phyloP scores from a whole-genome alignment of 2,797 vertebrate species.

The Synaphobranchus kaupii region DNA sequence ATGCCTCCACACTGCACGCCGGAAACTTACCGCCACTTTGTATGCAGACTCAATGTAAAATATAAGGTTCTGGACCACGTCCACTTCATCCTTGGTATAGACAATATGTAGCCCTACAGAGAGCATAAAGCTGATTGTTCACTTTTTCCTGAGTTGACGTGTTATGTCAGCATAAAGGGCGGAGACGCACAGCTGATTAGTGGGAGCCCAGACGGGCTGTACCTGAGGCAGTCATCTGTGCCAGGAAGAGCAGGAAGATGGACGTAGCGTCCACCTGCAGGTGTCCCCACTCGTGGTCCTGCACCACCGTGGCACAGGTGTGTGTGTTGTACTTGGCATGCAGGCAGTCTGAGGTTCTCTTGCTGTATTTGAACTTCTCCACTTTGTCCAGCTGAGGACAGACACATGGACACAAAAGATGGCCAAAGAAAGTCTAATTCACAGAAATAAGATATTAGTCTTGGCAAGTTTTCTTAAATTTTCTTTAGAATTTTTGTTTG shows the following conservation, averaged over 20 bases:
- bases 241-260: constrained; percentile 88
- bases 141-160: neutral
- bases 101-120: constrained; percentile 87
- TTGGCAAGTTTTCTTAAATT: neutral
- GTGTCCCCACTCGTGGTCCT: constrained; percentile 92
- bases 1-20: neutral
- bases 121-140: neutral
- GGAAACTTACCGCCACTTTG: constrained; percentile 89
- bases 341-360: constrained; percentile 83
- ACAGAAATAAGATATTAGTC: neutral
- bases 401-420: neutral
- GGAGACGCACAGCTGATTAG: neutral
- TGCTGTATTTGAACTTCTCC: constrained; percentile 94
- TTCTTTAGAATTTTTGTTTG: neutral
- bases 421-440: neutral
- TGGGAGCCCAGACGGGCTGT: neutral
- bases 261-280: constrained; percentile 94
- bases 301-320: constrained; percentile 86
- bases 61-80: constrained; percentile 92
- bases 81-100: constrained; percentile 92
- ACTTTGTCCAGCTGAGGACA: constrained; percentile 86
- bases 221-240: constrained; percentile 97
- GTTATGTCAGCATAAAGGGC: neutral
- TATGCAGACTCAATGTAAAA: constrained; percentile 96
- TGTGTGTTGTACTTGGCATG: constrained; percentile 91